A percentile compares a stretch with the other conserved stretches of the same genome.
These are phyloP conservation scores for Orientallactaga sibirica DNA, from an alignment of 2,797 vertebrate genomes.

Conservation along the genomic window DNA sequence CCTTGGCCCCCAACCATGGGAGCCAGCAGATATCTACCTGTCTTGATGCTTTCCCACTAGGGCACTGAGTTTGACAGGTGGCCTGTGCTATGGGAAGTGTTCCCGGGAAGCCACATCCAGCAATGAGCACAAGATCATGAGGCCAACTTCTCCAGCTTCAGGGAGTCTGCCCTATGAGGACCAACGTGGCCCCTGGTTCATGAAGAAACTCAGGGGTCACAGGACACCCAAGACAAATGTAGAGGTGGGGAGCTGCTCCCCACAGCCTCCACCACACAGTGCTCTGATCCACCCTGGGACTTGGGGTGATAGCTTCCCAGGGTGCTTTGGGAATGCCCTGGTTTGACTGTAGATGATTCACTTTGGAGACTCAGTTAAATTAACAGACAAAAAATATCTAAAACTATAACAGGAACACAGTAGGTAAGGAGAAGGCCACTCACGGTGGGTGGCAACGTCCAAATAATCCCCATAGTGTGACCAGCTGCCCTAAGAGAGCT, in stretches of 20 bases:
- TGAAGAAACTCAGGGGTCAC: background rate
- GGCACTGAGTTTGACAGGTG: background rate
- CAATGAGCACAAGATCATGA: background rate
- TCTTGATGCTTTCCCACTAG: background rate
- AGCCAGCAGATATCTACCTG: background rate
- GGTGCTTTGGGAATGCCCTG: background rate
- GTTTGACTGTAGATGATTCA: background rate
- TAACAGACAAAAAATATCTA: background rate
- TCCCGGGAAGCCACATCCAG: background rate
- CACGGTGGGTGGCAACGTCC: background rate
- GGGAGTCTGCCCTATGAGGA: background rate
- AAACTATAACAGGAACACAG: background rate
- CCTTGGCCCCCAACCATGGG: background rate
- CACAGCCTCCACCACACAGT: fast-evolving
- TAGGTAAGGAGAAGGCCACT: background rate
- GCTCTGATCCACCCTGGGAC: background rate
- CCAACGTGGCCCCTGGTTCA: background rate
- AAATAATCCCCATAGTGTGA: background rate
- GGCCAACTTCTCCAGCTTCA: background rate
- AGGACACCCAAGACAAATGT: background rate
- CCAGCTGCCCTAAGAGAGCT: no score
- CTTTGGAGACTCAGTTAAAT: background rate
- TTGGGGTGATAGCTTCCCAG: background rate
- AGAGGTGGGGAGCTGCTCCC: background rate
- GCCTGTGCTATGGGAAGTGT: background rate